Evolutionary conservation across 2,113 vertebrate species (phyloP).

Genomic region (Antennarius striatus): DNA sequence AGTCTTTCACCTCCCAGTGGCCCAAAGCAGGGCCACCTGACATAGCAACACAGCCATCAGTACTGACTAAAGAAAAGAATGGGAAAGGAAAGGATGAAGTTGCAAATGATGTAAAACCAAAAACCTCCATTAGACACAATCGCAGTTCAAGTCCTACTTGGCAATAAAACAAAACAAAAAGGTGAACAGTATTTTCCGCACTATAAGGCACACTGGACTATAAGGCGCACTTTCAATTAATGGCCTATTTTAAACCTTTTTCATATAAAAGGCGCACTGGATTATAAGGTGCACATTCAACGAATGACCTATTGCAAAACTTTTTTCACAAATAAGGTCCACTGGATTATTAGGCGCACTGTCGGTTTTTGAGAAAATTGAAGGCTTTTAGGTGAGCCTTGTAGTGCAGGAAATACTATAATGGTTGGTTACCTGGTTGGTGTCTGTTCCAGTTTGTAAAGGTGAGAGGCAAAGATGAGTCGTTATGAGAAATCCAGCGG

Average conservation of each 20-base stretch:
- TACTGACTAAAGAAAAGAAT: conserved; percentile 73
- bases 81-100: background rate
- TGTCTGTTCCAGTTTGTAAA: conserved; percentile 91
- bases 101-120: background rate
- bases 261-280: too few species aligned
- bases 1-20: conserved; percentile 93
- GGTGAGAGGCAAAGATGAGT: conserved; percentile 59
- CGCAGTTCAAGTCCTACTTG: background rate
- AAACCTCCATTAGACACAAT: background rate
- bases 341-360: too few species aligned
- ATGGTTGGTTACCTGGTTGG: conserved; percentile 83
- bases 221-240: too few species aligned
- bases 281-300: too few species aligned
- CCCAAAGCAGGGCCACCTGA: conserved; percentile 81
- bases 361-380: too few species aligned
- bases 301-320: too few species aligned
- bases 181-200: too few species aligned
- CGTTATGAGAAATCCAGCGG: conserved; percentile 79
- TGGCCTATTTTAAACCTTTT: too few species aligned
- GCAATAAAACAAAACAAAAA: background rate
- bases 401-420: too few species aligned
- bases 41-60: conserved; percentile 89
- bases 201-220: too few species aligned
- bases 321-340: too few species aligned
- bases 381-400: too few species aligned